Conservation (phyloP, 2,888 invertebrate species). For the Frankliniella intonsa region DNA sequence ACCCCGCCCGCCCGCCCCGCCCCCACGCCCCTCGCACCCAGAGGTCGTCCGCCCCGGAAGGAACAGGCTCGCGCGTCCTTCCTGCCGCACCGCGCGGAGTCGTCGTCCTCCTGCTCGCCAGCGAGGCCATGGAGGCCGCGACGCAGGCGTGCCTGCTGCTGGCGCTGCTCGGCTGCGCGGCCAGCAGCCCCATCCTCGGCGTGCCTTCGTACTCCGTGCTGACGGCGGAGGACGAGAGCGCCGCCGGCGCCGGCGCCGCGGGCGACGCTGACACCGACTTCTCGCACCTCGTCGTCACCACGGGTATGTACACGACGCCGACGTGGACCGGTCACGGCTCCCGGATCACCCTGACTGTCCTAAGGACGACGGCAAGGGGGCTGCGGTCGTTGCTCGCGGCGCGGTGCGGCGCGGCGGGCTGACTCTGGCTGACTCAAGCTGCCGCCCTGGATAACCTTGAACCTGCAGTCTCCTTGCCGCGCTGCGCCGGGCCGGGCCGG, state of each 20-base stretch:
- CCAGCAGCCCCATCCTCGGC: background rate
- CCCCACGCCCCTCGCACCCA: background rate
- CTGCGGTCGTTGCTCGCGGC: background rate
- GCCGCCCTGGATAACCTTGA: too few relatives aligned
- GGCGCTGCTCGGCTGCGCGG: background rate
- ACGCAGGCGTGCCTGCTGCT: background rate
- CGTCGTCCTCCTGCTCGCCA: background rate
- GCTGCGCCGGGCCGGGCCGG: too few relatives aligned
- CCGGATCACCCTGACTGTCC: background rate
- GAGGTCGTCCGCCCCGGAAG: background rate
- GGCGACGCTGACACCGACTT: background rate
- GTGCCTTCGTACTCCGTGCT: background rate
- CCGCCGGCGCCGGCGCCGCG: background rate
- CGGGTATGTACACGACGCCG: background rate
- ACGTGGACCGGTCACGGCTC: too few relatives aligned
- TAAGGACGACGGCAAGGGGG: background rate
- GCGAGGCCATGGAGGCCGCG: background rate
- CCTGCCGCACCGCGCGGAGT: too few relatives aligned
- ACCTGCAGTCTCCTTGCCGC: too few relatives aligned
- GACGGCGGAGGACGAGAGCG: background rate
- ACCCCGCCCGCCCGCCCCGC: background rate
- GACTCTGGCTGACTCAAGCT: background rate
- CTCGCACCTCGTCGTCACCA: constrained; percentile 4
- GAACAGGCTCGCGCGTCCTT: background rate
- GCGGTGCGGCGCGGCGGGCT: background rate